A percentile compares a stretch with the other conserved stretches of the same genome.
These are phyloP conservation scores for Pseudorectes ferrugineus DNA, from an alignment of 2,113 vertebrate genomes.

Conservation along the genomic window DNA sequence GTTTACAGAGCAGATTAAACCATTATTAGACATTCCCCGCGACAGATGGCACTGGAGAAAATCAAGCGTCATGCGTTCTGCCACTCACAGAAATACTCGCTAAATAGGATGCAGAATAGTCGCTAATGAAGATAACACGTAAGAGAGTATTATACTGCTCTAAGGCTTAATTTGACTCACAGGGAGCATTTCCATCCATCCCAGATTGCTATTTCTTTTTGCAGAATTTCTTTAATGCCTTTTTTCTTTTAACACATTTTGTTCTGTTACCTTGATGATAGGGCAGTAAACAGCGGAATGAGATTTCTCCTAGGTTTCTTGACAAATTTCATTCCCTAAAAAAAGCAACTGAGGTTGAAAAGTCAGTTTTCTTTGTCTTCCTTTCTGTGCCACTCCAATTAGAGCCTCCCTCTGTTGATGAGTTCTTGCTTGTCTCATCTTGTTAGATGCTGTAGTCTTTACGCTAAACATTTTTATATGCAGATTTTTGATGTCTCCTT, in stretches of 20 bases:
- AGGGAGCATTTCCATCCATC: background rate
- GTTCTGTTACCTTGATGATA: conserved; percentile 42
- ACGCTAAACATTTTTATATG: background rate
- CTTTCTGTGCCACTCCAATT: conserved; percentile 47
- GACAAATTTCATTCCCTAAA: background rate
- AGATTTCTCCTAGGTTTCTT: background rate
- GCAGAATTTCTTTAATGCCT: conserved; percentile 9
- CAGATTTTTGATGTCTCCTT: conserved; percentile 3
- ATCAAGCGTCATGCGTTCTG: background rate
- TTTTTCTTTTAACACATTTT: background rate
- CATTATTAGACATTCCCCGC: background rate
- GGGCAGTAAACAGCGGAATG: background rate
- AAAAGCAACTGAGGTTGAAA: background rate
- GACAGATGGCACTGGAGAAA: conserved; percentile 49
- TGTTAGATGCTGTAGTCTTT: background rate
- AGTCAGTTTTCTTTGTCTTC: conserved; percentile 16
- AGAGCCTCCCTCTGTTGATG: background rate
- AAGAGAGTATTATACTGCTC: conserved; percentile 13
- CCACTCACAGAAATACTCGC: background rate
- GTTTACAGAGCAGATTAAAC: conserved; percentile 5
- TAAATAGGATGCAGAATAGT: conserved; percentile 14
- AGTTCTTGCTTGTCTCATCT: conserved; percentile 46
- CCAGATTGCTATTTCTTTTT: background rate
- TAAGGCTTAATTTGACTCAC: background rate
- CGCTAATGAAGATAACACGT: conserved; percentile 2